Base-by-base conservation (phyloP, 1,140 invertebrate genomes). In the Drusus annulatus region DNA sequence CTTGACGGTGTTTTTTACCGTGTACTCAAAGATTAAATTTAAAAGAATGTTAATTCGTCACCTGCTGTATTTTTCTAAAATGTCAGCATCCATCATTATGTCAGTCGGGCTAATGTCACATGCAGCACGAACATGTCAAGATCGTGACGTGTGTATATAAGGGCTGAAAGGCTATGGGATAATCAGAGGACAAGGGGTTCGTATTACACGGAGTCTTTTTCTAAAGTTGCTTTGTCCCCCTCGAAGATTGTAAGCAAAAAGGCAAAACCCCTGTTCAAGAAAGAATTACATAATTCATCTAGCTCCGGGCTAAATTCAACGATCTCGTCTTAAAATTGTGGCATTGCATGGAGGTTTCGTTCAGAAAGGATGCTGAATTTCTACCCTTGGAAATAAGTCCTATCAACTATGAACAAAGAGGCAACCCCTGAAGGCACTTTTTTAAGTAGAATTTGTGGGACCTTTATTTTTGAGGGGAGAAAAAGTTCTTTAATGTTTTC, bases 111-210 rank as follows among this genome's bases (percentile, higher is more conserved):
- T 45, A 13, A 45, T n/a, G 28, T 8, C 62, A 65, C 68, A 52
- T 71, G 68, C 45, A 71, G 45, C 68, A 71, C 68, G 68, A 51
- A 71, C 23, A 25, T 71, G 45, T 71, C 68, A 51, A 50, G 25
- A 71, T 6, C 21, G 19, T 51, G 68, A 71, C 65, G 21, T 23
- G 19, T 69, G 25, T 50, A 13, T 71, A 71, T 13, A 71, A 23
- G 50, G 50, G 25, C 45, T 51, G 17, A 54, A 17, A 45, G 36
- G 36, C 8, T 45, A 36, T 74, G 74, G 74, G 52, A 76, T 76
- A 63, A 76, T 76, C 75, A 76, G n/a, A 45, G 28, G 36, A 76
- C 75, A 76, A 60, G 65, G 31, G 60, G 75, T 28, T 76, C 75
- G 36, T 50, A 76, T 76, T 76, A 76, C 75, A 58, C 21, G 28